A percentile compares a stretch with the other conserved stretches of the same genome.
Evolutionary conservation across 2,797 vertebrate species (phyloP).

Genomic region (Microhierax caerulescens): DNA sequence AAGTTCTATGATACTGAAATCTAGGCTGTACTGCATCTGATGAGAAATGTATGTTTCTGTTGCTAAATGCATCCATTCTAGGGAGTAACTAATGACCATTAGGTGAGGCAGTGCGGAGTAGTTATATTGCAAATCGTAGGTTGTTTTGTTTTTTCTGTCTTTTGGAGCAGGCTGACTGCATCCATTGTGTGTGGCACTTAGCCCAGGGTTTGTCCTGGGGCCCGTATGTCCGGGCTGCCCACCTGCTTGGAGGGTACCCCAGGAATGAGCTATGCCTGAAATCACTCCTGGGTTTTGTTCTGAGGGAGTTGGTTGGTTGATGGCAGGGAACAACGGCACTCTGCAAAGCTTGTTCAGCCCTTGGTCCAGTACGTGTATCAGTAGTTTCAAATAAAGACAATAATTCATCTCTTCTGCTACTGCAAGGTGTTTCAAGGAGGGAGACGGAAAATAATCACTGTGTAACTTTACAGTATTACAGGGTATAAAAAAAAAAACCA

Average conservation of each 20-base stretch:
- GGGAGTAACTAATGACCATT: neutral
- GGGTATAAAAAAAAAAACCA: too few species aligned
- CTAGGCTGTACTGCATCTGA: neutral
- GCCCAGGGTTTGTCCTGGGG: neutral
- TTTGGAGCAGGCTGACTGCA: neutral
- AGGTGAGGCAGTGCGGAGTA: neutral
- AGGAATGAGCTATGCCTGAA: neutral
- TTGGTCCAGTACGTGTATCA: neutral
- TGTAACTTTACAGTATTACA: neutral
- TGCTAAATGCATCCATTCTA: neutral
- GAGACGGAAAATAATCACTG: neutral
- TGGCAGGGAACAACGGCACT: neutral
- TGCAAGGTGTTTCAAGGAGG: neutral
- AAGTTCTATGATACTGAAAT: neutral
- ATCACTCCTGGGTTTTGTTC: neutral
- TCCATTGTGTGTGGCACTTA: neutral
- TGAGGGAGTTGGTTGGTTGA: neutral
- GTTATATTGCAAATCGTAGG: neutral
- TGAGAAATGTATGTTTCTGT: neutral
- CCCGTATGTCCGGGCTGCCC: neutral
- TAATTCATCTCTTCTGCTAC: neutral
- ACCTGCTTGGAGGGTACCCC: neutral
- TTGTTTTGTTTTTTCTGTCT: neutral
- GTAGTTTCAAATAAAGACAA: neutral
- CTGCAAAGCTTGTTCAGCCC: neutral